These are phyloP conservation scores for Sebastiscus tertius DNA, from an alignment of 2,797 vertebrate species.

Conservation along the genomic window DNA sequence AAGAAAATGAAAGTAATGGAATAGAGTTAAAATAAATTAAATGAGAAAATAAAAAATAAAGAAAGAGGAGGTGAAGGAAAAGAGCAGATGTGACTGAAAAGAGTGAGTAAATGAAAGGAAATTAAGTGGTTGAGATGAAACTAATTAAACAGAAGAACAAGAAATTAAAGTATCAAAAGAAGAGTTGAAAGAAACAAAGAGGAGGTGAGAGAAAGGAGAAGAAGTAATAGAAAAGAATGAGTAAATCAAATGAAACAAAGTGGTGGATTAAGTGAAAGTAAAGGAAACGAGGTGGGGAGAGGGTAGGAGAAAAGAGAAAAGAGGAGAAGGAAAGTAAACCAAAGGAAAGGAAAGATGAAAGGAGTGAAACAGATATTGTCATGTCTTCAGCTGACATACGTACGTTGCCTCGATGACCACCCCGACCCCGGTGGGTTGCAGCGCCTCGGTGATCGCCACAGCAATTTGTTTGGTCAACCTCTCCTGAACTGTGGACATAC, in stretches of 20 bases:
- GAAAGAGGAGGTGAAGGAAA: not conserved
- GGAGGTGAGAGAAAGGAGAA: not conserved
- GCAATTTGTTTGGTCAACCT: slow-evolving; percentile 97
- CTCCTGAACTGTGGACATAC: slow-evolving; percentile 90
- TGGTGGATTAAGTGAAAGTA: not conserved
- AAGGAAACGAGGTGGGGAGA: not conserved
- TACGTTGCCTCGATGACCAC: slow-evolving; percentile 97
- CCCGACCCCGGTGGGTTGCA: slow-evolving; percentile 93
- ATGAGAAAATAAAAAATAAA: not conserved
- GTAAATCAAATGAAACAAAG: not conserved
- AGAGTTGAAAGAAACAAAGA: no score
- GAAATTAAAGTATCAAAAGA: no score
- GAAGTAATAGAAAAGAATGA: not conserved
- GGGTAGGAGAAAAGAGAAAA: not conserved
- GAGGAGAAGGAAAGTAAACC: not conserved
- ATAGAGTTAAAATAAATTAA: not conserved
- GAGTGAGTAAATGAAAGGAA: no score
- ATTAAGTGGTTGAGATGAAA: no score
- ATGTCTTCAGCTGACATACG: slow-evolving; percentile 11
- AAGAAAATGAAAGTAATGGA: not conserved
- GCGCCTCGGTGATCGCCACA: slow-evolving; percentile 94
- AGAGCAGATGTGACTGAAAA: no score
- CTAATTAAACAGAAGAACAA: no score
- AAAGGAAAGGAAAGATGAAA: not conserved
- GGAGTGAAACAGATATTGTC: not conserved